These are phyloP conservation scores for Drosophila kohkoa DNA, from an alignment of 1,140 invertebrate species.

Conservation along the genomic window DNA sequence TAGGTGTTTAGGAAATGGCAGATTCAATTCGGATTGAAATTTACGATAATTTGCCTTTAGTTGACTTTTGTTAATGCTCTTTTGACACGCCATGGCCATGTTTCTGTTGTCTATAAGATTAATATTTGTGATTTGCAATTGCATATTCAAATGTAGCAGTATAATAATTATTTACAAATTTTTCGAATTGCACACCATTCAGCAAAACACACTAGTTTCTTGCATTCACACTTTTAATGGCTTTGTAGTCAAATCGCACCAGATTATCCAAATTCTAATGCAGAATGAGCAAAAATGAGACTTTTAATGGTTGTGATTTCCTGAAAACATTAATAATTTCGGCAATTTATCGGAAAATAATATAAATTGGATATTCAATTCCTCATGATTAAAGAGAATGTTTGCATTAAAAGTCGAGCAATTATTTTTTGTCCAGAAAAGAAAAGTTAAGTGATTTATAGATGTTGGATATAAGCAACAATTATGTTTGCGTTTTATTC, in stretches of 20 bases:
- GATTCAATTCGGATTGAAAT: too few relatives aligned
- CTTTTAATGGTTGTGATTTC: neutral
- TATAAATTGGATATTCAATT: neutral
- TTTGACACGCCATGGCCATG: conserved; percentile 27
- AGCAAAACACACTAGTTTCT: neutral
- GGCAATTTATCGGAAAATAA: neutral
- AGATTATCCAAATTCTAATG: too few relatives aligned
- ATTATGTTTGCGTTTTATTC: too few relatives aligned
- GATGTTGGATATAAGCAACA: too few relatives aligned
- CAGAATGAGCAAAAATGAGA: neutral
- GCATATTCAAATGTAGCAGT: neutral
- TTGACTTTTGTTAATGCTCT: neutral
- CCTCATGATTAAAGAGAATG: neutral
- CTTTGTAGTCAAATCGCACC: too few relatives aligned
- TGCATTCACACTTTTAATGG: too few relatives aligned
- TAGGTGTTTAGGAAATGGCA: too few relatives aligned
- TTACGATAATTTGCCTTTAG: neutral
- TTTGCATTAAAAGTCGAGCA: too few relatives aligned
- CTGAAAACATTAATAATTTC: neutral
- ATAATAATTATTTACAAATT: neutral
- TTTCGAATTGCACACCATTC: conserved; percentile 30
- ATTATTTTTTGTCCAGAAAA: too few relatives aligned
- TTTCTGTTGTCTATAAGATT: conserved; percentile 34
- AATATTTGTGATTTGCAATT: conserved; percentile 43
- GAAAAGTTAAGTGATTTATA: too few relatives aligned